These are phyloP conservation scores for Silurus aristotelis DNA, from an alignment of 2,797 vertebrate genomes.

Conservation along the genomic window DNA sequence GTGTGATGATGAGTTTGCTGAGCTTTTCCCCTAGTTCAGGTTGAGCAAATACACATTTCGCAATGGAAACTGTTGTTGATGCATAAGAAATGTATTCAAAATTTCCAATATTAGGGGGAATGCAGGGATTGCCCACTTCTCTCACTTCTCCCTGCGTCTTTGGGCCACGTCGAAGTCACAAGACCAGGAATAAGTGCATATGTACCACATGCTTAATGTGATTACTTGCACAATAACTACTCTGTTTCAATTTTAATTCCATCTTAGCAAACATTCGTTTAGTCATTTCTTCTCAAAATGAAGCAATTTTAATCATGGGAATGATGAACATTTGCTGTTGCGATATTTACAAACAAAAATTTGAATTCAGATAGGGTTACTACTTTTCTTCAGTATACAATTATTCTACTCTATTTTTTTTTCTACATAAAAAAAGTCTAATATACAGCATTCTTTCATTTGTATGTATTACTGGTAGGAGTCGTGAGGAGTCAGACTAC, in stretches of 20 bases:
- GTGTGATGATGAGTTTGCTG: background rate
- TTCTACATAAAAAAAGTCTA: background rate
- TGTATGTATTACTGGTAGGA: constrained; percentile 58
- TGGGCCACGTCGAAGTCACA: constrained; percentile 64
- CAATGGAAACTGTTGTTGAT: background rate
- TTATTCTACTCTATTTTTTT: background rate
- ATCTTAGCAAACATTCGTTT: constrained; percentile 30
- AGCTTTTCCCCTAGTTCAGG: background rate
- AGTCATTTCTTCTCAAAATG: constrained; percentile 30
- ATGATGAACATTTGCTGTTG: background rate
- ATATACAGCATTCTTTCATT: background rate
- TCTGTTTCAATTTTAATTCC: constrained; percentile 63
- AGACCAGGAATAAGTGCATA: constrained; percentile 72
- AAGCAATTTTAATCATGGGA: background rate
- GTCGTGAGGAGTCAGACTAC: constrained; percentile 75
- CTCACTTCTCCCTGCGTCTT: constrained; percentile 17
- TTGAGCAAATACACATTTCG: constrained; percentile 12
- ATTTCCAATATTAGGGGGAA: background rate
- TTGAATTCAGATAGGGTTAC: background rate
- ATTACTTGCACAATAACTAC: constrained; percentile 73
- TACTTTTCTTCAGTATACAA: background rate
- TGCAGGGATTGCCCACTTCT: background rate
- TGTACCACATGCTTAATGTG: constrained; percentile 73
- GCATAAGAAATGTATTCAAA: background rate
- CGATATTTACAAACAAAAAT: background rate